Base-by-base conservation (phyloP, 2,888 invertebrate genomes). In the Amaurobius ferox region DNA sequence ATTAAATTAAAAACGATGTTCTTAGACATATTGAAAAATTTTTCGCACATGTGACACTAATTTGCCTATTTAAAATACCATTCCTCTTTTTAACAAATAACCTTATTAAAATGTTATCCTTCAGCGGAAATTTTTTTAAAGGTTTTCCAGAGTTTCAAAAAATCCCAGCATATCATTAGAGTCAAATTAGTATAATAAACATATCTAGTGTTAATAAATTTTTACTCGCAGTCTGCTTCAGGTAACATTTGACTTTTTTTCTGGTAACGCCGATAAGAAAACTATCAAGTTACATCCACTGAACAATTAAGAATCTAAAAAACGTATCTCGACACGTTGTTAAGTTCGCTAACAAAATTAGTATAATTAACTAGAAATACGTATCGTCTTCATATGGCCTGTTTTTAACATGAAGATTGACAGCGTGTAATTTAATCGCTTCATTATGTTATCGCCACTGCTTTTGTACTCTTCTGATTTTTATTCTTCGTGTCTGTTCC, bases 321-420 rank as follows among this genome's bases (percentile, higher is more conserved):
- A 44, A 44, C n/a, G 16, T 16, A 11, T 44, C 9, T 44, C 44
- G 44, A 44, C 16, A 16, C n/a, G 44, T 35, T 35, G 35, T 44
- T 44, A 44, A n/a, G 44, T 11, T 44, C 6, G n/a, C 44, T 44
- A 44, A 44, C 16, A 44, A 11, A n/a, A 44, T 44, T 44, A 44
- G 44, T 44, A 44, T 44, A 44, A 44, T 44, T 44, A 44, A 44
- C 44, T 44, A n/a, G n/a, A 44, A 44, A 44, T 44, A n/a, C 9
- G 16, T 44, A 44, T 44, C 44, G 16, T 2, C 16, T 5, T 44
- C 9, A 44, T 16, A 44, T 11, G 9, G n/a, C 6, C 1, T 44
- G 16, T 44, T 44, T 44, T 16, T 44, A 44, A 16, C 44, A n/a
- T 2, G 16, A 16, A 44, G 44, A 11, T 13, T 44, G 44, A 44